Evolutionary conservation across 2,797 vertebrate species (phyloP), one percentile per base, ranked within the genome.

Genomic region (Enteromius unitaeniatus): DNA sequence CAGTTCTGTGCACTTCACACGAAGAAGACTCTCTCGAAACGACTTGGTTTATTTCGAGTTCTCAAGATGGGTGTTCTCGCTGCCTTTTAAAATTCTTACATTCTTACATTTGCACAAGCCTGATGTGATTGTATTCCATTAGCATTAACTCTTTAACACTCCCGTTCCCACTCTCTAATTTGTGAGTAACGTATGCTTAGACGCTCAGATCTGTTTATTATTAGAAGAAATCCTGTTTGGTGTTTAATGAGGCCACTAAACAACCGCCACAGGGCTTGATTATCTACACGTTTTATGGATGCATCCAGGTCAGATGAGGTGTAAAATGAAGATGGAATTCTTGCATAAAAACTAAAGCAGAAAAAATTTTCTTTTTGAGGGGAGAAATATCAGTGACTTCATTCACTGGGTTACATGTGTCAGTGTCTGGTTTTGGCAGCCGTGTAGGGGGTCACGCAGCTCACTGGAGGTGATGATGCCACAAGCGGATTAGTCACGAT

Each of bases 161-260:
- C 68, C 68, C 40, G 10, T 55, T 78, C 64, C 31, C 45, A 19
- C 14, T 86, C 85, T 88, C 76, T 53, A 34, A 53, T 80, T 74
- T 49, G 67, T 85, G 82, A 77, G 68, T 88, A 76, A 89, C 90
- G 88, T 89, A 90, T 87, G 84, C 91, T 84, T 82, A 83, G 84
- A 47, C 89, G 89, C 84, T 37, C 84, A 87, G 90, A 91, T 90
- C 87, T 86, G 85, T 91, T 91, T 91, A 93, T 94, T 90, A 90
- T 91, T 91, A 89, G 91, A 91, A 92, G 88, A 88, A 89, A 92
- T 93, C 91, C 89, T 88, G 86, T 86, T 72, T 70, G 81, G 89
- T 87, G 89, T 92, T 93, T 94, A 83, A 94, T 93, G 93, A 94
- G 93, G 92, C 92, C 92, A 82, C 92, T 92, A 93, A 95, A 92